Percentiles rank a stretch among this genome's conserved stretches.
These are phyloP conservation scores for Engystomops pustulosus DNA, from an alignment of 2,113 vertebrate species.

Conservation along the genomic window DNA sequence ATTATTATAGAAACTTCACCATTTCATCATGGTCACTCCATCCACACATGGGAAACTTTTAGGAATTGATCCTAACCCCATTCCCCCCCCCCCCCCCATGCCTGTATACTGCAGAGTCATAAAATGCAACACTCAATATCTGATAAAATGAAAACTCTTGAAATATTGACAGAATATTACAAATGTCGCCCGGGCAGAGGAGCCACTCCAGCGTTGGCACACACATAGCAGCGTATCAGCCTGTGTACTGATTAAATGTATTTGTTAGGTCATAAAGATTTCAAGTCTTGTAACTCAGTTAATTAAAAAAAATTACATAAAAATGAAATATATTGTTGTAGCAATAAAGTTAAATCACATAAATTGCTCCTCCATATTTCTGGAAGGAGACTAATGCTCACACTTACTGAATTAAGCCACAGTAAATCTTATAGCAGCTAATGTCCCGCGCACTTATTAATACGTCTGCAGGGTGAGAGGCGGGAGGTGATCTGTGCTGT, in stretches of 20 bases:
- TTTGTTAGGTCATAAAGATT: conserved; percentile 38
- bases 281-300: conserved; percentile 35
- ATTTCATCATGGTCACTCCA: neutral
- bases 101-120: neutral
- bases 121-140: neutral
- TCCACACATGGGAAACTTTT: neutral
- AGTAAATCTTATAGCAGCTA: conserved; percentile 35
- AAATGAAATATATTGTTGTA: conserved; percentile 45
- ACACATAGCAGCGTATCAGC: neutral
- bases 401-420: conserved; percentile 36
- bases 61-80: neutral
- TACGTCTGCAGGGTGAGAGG: neutral
- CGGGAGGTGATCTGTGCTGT: neutral
- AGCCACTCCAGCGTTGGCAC: neutral
- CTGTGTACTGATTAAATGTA: conserved; percentile 39
- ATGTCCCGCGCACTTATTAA: conserved; percentile 18
- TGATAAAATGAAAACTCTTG: neutral
- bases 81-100: too few relatives aligned
- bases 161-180: neutral
- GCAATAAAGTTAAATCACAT: conserved; percentile 38
- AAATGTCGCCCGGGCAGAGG: neutral
- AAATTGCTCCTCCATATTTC: conserved; percentile 42
- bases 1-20: neutral
- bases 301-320: conserved; percentile 44
- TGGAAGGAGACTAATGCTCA: conserved; percentile 30